Percentiles rank a stretch among this genome's conserved stretches.
Conservation (phyloP, 2,797 vertebrate species). For the Cossypha polioptera region DNA sequence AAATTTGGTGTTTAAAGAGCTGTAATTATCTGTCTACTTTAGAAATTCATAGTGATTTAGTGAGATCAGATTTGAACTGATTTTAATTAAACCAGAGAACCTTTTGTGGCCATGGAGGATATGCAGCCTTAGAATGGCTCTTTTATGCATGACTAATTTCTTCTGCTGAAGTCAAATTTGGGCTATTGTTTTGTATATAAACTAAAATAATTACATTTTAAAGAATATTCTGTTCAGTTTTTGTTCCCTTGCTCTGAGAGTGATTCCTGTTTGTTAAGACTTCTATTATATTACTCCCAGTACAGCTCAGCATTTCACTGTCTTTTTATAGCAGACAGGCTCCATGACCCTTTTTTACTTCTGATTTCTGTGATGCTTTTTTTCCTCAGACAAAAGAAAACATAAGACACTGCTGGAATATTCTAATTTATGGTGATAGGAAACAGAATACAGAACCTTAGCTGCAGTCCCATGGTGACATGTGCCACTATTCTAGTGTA, state of each 20-base stretch:
- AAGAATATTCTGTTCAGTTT: background rate
- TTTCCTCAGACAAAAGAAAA: background rate
- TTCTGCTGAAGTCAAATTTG: background rate
- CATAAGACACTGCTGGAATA: background rate
- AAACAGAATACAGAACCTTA: background rate
- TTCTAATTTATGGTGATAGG: conserved; percentile 34
- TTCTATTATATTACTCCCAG: conserved; percentile 11
- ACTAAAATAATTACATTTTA: background rate
- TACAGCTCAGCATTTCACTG: background rate
- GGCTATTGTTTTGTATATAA: background rate
- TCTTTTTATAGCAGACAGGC: background rate
- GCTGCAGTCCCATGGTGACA: background rate
- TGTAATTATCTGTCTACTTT: background rate
- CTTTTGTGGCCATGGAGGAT: background rate
- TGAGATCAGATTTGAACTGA: conserved; percentile 19
- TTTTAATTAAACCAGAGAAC: conserved; percentile 22
- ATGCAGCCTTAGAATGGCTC: background rate
- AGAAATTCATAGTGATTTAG: background rate
- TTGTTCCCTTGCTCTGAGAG: background rate
- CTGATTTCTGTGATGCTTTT: background rate
- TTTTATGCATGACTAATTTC: background rate
- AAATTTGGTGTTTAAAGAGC: background rate
- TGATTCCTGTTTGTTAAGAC: background rate
- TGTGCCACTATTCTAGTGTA: background rate
- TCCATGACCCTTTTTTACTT: conserved; percentile 7